phyloP scores from a whole-genome alignment of 2,888 invertebrate species.

The Heterodera filipjevi region DNA sequence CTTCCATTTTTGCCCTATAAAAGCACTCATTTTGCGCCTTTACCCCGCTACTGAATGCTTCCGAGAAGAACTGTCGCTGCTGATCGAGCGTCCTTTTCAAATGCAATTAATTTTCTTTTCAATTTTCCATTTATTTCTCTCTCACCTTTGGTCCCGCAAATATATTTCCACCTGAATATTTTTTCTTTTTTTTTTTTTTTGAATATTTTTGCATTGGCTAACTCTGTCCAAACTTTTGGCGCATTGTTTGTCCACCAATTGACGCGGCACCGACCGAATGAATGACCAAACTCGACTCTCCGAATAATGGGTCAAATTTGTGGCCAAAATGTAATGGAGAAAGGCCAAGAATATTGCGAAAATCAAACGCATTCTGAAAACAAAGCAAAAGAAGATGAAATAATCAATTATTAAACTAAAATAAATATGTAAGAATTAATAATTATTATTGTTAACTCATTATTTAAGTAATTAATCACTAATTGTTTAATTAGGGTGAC shows the following conservation, averaged over 20 bases:
- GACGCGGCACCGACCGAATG: conserved; percentile 20
- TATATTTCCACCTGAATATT: conserved; percentile 47
- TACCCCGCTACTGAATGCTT: conserved; percentile 55
- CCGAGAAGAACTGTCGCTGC: conserved; percentile 57
- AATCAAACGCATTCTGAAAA: background rate
- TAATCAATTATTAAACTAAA: background rate
- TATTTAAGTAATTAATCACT: no score
- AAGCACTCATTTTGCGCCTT: no score
- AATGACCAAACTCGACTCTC: conserved; percentile 22
- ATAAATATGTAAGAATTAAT: background rate
- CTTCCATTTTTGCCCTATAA: no score
- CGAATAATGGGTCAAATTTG: conserved; percentile 24
- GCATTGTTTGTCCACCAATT: conserved; percentile 11
- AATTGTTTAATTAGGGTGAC: no score
- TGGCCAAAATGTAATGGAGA: background rate
- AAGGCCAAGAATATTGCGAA: background rate
- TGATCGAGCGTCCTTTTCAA: conserved; percentile 49
- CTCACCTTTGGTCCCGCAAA: conserved; percentile 45
- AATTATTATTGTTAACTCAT: no score
- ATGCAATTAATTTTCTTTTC: background rate
- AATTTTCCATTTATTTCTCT: background rate
- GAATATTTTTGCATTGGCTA: background rate
- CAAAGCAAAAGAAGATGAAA: background rate
- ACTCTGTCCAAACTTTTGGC: conserved; percentile 21
- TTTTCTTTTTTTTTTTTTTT: background rate